Percentiles rank a stretch among this genome's conserved stretches.
phyloP scores from a whole-genome alignment of 2,888 invertebrate species.

The Teleiodes luculella region DNA sequence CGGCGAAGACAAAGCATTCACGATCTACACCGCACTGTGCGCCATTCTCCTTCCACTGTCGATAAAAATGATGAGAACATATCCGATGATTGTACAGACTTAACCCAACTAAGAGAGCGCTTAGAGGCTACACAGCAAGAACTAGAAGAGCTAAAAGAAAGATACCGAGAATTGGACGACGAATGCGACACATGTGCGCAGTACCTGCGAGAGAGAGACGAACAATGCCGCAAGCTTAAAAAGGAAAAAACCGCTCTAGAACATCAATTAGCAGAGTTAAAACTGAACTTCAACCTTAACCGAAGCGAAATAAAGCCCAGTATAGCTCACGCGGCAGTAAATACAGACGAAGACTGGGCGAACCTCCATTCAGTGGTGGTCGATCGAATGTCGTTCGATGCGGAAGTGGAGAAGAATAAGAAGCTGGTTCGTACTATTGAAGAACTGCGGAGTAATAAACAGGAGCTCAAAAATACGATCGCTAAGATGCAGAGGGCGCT shows the following conservation, averaged over 20 bases:
- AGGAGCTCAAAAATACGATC: constrained; percentile 56
- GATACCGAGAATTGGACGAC: constrained; percentile 62
- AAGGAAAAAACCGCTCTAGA: constrained; percentile 50
- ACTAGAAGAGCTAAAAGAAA: constrained; percentile 54
- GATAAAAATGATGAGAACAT: not conserved
- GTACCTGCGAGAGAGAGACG: constrained; percentile 57
- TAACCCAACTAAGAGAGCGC: constrained; percentile 49
- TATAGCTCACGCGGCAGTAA: constrained; percentile 49
- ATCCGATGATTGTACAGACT: constrained; percentile 29
- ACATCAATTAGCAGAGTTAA: constrained; percentile 45
- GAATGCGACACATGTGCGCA: constrained; percentile 70
- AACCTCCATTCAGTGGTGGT: constrained; percentile 68
- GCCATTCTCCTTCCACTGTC: constrained; percentile 30
- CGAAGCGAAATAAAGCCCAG: constrained; percentile 19
- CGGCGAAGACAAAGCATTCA: constrained; percentile 61
- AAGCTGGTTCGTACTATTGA: constrained; percentile 59
- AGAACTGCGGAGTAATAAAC: constrained; percentile 71
- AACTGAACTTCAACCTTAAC: constrained; percentile 33
- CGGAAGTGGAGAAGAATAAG: constrained; percentile 68
- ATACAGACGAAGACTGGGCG: constrained; percentile 70
- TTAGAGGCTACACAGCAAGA: constrained; percentile 56
- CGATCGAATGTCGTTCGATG: constrained; percentile 71
- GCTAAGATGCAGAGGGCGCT: constrained; percentile 55
- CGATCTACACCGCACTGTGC: constrained; percentile 51
- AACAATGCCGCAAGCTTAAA: constrained; percentile 49